Evolutionary conservation across 2,888 invertebrate genomes (phyloP).

Genomic region (Heliconius aoede): DNA sequence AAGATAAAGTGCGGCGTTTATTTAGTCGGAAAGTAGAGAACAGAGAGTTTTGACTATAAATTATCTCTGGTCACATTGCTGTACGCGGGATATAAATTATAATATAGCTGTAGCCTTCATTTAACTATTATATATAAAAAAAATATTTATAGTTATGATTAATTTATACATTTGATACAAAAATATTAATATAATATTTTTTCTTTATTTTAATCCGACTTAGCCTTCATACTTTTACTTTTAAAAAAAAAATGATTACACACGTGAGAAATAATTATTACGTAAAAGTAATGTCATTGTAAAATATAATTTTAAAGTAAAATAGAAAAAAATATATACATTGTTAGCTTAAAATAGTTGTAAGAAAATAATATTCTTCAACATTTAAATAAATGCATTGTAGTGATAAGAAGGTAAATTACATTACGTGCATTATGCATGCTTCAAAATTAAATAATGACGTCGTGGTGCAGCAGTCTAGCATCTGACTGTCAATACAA

Average conservation of each 20-base stretch:
- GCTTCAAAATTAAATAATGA: neutral
- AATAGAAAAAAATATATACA: neutral
- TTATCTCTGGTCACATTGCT: too few species aligned
- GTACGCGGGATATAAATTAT: too few species aligned
- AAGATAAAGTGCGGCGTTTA: too few species aligned
- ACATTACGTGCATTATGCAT: neutral
- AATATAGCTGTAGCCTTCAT: too few species aligned
- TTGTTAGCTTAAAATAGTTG: neutral
- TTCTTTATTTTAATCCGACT: neutral
- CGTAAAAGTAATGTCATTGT: neutral
- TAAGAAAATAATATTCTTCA: too few species aligned
- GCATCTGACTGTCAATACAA: too few species aligned
- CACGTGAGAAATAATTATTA: slow-evolving; percentile 9
- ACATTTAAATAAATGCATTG: neutral
- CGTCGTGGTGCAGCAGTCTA: neutral
- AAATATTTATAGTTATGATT: too few species aligned
- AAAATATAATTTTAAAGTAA: neutral
- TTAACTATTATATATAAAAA: too few species aligned
- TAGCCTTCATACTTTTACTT: slow-evolving; percentile 14
- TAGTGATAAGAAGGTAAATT: neutral
- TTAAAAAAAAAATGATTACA: neutral
- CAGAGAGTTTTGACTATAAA: too few species aligned
- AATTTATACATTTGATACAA: neutral
- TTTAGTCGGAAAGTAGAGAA: too few species aligned
- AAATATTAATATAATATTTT: neutral